Conservation (phyloP, 2,888 invertebrate genomes). For the Callinectes sapidus region DNA sequence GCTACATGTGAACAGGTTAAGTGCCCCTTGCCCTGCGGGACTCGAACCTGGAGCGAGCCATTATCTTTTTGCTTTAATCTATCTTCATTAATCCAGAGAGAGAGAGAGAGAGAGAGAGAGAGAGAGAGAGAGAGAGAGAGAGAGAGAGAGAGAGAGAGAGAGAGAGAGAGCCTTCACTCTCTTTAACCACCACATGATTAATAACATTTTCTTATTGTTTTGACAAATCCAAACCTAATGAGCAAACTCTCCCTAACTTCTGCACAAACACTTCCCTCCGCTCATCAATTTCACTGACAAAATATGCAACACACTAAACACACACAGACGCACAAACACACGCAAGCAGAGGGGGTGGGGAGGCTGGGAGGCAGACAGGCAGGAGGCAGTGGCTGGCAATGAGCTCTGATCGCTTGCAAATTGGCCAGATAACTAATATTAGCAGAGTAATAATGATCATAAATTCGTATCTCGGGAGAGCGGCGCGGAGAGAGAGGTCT, state of each 20-base stretch:
- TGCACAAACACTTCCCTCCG: not conserved
- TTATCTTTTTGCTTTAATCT: not conserved
- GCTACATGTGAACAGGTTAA: not conserved
- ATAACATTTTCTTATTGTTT: not conserved
- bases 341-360: not conserved
- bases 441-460: slow-evolving; percentile 31
- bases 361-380: not conserved
- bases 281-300: not conserved
- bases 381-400: not conserved
- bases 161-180: not conserved
- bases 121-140: slow-evolving; percentile 32
- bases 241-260: not conserved
- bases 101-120: slow-evolving; percentile 29
- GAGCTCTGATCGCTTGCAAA: slow-evolving; percentile 15
- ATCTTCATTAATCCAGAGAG: not conserved
- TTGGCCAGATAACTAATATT: slow-evolving; percentile 33
- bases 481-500: not conserved
- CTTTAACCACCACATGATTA: slow-evolving; percentile 7
- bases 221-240: not conserved
- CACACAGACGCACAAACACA: slow-evolving; percentile 29
- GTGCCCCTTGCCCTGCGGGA: not conserved
- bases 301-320: slow-evolving; percentile 26
- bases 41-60: not conserved
- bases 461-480: not conserved
- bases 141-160: slow-evolving; percentile 32